Base-by-base conservation (phyloP, 2,113 vertebrate genomes). In the Myotis davidii region DNA sequence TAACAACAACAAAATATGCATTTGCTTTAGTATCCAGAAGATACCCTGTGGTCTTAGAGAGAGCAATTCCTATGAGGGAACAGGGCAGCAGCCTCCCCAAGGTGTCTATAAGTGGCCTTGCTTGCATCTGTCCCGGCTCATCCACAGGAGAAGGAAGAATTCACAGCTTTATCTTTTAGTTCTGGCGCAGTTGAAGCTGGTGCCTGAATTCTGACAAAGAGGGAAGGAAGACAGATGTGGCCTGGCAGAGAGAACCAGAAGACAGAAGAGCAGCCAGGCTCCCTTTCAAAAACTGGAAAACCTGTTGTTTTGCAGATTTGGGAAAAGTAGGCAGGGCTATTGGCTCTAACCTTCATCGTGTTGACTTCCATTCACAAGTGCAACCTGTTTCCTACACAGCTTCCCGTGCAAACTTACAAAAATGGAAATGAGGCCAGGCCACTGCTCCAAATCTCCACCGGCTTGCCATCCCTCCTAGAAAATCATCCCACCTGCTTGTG, bases 211-310 rank as follows among this genome's bases (percentile, higher is more conserved):
- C 1, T 45, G 13, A 29, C 64, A 61, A 65, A 37, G 6, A 6
- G 42, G 42, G 42, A 42, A 42, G 65, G 27, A 34, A 88, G 64
- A 34, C 14, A 0, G 13, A 23, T 20, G 5, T 37, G 61, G 4
- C 1, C 20, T 23, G 6, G 11, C 21, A 42, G 13, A 37, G 5
- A 11, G 12, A n/a, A 13, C 12, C 23, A 42, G 59, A 18, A 3
- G 37, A 9, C 13, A 4, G 34, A 12, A 82, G 6, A 4, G 42
- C 45, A 4, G n/a, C 27, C 18, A 74, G 34, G 83, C 0, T 1
- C 65, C 29, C 9, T 10, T 32, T 69, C 34, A 48, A 88, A 92
- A 91, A 83, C 20, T 50, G 61, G 32, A 45, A 39, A 85, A 5
- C 32, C 42, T 83, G 12, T 45, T 37, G 65, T 65, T 85, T 48